Percentiles rank a stretch among this genome's conserved stretches.
Evolutionary conservation across 2,113 vertebrate species (phyloP).

Genomic region (Erythrolamprus reginae): DNA sequence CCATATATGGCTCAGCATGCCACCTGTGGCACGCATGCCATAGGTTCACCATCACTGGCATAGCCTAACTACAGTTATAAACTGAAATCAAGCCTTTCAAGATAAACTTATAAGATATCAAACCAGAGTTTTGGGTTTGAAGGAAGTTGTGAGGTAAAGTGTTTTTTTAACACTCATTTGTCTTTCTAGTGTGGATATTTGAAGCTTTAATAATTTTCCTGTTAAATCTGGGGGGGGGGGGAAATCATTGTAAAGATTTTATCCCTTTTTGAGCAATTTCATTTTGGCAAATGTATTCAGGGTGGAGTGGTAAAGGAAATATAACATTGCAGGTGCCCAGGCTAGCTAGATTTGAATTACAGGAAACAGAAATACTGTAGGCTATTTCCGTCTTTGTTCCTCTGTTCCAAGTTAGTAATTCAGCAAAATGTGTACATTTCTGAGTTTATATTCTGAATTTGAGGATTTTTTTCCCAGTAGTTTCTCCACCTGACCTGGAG

Average conservation of each 20-base stretch:
- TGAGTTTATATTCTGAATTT: background rate
- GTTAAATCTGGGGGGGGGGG: background rate
- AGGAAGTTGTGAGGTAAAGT: background rate
- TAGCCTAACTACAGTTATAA: background rate
- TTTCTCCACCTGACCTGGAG: background rate
- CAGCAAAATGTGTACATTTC: fast-evolving
- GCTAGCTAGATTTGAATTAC: conserved; percentile 5
- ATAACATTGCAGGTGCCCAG: conserved; percentile 19
- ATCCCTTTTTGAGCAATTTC: background rate
- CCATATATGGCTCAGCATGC: too few relatives aligned
- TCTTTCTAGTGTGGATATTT: background rate
- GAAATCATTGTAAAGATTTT: background rate
- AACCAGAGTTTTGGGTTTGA: background rate
- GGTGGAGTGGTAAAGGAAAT: conserved; percentile 19
- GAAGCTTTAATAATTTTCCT: background rate
- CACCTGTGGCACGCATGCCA: too few relatives aligned
- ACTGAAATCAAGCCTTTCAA: background rate
- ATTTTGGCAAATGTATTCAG: background rate
- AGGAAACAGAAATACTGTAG: conserved; percentile 46
- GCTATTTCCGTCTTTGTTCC: conserved; percentile 29
- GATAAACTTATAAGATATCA: background rate
- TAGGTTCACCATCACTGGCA: too few relatives aligned
- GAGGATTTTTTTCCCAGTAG: conserved; percentile 28
- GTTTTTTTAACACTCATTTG: background rate
- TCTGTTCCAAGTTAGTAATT: background rate